Base-by-base conservation (phyloP, 2,888 invertebrate genomes). In the Xiphydria camelus region DNA sequence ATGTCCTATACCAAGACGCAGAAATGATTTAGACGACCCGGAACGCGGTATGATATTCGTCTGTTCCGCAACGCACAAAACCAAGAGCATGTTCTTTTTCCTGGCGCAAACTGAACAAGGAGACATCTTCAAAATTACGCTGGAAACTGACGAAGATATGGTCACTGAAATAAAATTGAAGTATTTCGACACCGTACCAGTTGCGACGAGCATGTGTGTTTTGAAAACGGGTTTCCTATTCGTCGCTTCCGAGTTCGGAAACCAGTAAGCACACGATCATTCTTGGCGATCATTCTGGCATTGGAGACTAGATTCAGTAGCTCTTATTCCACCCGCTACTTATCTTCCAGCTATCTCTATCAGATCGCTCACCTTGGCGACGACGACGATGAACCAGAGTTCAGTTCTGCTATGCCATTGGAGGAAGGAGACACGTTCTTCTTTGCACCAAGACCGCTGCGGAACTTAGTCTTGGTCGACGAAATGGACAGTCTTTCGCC, bases 361-460 rank as follows among this genome's bases (percentile, higher is more conserved):
- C 98, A 99, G 82, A 99, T 99, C 70, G 96, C 98, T n/a, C 95
- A 96, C 78, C 81, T 99, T 62, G 99, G 98, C 26, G 98, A 99
- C 77, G 97, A 98, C 69, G 98, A 99, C 73, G 98, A 97, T 74
- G 98, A 99, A 69, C 92, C 97, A 0, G 97, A 98, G 73, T 99
- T 99, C 74, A 96, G 95, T 75, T 96, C 96, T 10, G 94, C 95
- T 1, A 96, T 96, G 91, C 96, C 96, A 0, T 76, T 98, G 33
- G 98, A 98, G 76, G 98, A 99, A 76, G 98, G 97, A 4, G 98
- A 99, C 70, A 98, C 97, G 1, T 99, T 98, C 78, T 98, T 98
- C 80, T 99, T 98, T 79, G 95, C 94, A 1, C 97, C 98, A 1
- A 82, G 98, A 59, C 86, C 90, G 0, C 79, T 99, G 1, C 86